Percentiles rank a stretch among this genome's conserved stretches.
These are phyloP conservation scores for Chromoteleia sp. DNA, from an alignment of 2,888 invertebrate genomes.

Conservation along the genomic window DNA sequence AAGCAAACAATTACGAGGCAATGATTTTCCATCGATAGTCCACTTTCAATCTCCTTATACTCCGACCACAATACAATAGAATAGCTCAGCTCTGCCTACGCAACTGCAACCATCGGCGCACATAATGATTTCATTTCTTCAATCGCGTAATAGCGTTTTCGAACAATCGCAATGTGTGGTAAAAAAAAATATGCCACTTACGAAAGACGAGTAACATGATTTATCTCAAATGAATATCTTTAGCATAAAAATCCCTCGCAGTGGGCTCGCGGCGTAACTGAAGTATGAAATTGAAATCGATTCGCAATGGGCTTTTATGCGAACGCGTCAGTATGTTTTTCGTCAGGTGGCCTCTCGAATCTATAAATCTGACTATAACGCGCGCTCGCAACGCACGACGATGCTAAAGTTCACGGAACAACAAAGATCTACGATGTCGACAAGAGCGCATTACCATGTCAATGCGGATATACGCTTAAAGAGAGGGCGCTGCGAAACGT, in stretches of 20 bases:
- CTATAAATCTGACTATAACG: constrained; percentile 64
- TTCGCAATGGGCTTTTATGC: constrained; percentile 61
- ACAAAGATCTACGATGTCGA: constrained; percentile 67
- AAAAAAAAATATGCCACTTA: constrained; percentile 7
- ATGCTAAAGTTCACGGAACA: constrained; percentile 62
- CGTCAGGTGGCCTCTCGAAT: constrained; percentile 56
- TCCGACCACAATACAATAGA: constrained; percentile 25
- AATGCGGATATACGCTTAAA: constrained; percentile 57
- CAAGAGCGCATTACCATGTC: constrained; percentile 65
- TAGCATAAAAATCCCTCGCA: constrained; percentile 52
- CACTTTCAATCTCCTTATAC: constrained; percentile 37
- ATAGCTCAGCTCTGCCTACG: constrained; percentile 20
- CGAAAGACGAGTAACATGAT: constrained; percentile 28
- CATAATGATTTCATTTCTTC: constrained; percentile 57
- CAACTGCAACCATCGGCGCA: constrained; percentile 24
- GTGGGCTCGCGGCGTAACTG: constrained; percentile 28
- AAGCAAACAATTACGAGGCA: constrained; percentile 23
- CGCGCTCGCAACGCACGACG: constrained; percentile 40
- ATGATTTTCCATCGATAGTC: constrained; percentile 25
- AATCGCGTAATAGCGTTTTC: constrained; percentile 42
- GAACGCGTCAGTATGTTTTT: constrained; percentile 58
- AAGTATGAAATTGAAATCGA: constrained; percentile 66
- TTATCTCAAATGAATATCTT: constrained; percentile 58
- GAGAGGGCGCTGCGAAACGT: constrained; percentile 39
- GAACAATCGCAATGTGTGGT: constrained; percentile 19